Percentiles rank a stretch among this genome's conserved stretches.
Conservation (phyloP, 2,888 invertebrate species). For the Macrosiphum euphorbiae region DNA sequence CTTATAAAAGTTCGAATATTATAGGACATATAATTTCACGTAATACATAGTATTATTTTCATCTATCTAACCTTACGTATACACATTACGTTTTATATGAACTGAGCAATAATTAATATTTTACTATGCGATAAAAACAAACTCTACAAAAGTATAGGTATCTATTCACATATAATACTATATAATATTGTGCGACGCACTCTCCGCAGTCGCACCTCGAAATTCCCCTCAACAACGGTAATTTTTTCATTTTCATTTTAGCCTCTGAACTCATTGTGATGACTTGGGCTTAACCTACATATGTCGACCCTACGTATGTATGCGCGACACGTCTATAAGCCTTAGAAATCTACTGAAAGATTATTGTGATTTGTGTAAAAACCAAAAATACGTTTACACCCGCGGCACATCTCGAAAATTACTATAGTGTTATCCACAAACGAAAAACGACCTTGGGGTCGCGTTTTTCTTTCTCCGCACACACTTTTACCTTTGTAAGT, state of each 20-base stretch:
- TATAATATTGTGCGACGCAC: not conserved
- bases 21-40: not conserved
- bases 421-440: not conserved
- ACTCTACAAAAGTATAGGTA: not conserved
- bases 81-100: not conserved
- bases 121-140: not conserved
- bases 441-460: not conserved
- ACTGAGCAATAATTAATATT: not conserved
- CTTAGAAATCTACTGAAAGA: not conserved
- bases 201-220: not conserved
- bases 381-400: not conserved
- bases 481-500: not conserved
- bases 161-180: not conserved
- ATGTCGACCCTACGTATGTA: not conserved
- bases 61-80: not conserved
- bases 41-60: not conserved
- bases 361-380: not conserved
- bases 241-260: not conserved
- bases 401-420: not conserved
- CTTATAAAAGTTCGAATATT: not conserved
- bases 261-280: not conserved
- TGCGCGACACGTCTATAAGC: not conserved
- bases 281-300: not conserved
- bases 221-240: not conserved
- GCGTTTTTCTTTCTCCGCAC: conserved; percentile 3